These are phyloP conservation scores for Philonicus albiceps DNA, from an alignment of 2,888 invertebrate genomes.

Conservation along the genomic window DNA sequence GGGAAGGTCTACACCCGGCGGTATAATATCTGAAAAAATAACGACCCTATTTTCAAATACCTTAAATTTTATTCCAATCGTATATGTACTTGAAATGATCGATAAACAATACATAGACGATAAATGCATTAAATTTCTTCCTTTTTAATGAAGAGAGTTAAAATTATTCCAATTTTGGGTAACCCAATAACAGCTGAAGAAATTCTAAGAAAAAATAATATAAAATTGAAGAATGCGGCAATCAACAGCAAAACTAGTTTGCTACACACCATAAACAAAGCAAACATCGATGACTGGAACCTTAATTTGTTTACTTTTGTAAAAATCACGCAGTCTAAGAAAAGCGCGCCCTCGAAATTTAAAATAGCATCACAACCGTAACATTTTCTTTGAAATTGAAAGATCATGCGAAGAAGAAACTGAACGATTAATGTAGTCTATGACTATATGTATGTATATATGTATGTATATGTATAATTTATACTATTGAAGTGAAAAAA, in stretches of 20 bases:
- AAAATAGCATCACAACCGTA: not conserved
- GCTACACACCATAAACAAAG: not conserved
- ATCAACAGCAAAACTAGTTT: not conserved
- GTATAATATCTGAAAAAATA: not conserved
- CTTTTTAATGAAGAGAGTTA: not conserved
- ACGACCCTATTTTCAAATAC: too few relatives aligned
- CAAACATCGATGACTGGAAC: not conserved
- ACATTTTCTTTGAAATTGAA: not conserved
- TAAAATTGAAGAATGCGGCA: not conserved
- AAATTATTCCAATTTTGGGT: not conserved
- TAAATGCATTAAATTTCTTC: too few relatives aligned
- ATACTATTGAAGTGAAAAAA: too few relatives aligned
- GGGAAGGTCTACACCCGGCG: not conserved
- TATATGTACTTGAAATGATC: too few relatives aligned
- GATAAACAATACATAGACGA: too few relatives aligned
- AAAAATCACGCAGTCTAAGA: not conserved
- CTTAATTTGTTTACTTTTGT: not conserved
- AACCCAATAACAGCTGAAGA: not conserved
- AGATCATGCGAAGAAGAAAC: not conserved
- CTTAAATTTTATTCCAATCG: too few relatives aligned
- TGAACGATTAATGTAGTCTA: not conserved
- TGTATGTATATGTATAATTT: too few relatives aligned
- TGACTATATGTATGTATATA: too few relatives aligned
- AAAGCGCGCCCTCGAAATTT: not conserved
- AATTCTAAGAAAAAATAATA: not conserved